Conservation (phyloP, 2,113 vertebrate genomes). For the Ochotona curzoniae region DNA sequence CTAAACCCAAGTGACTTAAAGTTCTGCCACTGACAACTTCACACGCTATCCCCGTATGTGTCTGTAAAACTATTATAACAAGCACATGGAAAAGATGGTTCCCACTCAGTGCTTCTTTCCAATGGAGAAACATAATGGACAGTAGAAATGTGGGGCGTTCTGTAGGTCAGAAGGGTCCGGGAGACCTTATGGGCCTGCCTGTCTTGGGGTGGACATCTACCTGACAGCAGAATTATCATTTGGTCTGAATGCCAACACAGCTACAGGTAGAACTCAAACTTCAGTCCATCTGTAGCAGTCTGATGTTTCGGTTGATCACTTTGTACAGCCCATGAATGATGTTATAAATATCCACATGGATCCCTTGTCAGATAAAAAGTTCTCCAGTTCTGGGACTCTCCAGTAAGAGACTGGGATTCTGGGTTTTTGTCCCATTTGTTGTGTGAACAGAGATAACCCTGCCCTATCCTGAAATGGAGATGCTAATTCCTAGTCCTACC, state of each 20-base stretch:
- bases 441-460: not conserved
- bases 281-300: no score
- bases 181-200: not conserved
- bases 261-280: no score
- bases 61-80: constrained; percentile 1
- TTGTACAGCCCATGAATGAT: no score
- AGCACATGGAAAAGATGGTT: not conserved
- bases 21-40: constrained; percentile 23
- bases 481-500: not conserved
- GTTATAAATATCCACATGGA: no score
- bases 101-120: not conserved
- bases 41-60: not conserved
- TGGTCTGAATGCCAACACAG: no score
- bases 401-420: not conserved
- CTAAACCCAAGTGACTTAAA: constrained; percentile 39
- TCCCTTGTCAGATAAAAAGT: no score
- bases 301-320: no score
- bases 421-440: not conserved
- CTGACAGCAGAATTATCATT: not conserved
- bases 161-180: constrained; percentile 5
- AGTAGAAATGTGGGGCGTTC: not conserved
- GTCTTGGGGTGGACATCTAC: constrained; percentile 27
- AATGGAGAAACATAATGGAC: not conserved
- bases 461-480: not conserved
- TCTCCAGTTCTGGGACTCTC: not conserved